Evolutionary conservation across 2,113 vertebrate genomes (phyloP).

Genomic region (Tachysurus vachellii): DNA sequence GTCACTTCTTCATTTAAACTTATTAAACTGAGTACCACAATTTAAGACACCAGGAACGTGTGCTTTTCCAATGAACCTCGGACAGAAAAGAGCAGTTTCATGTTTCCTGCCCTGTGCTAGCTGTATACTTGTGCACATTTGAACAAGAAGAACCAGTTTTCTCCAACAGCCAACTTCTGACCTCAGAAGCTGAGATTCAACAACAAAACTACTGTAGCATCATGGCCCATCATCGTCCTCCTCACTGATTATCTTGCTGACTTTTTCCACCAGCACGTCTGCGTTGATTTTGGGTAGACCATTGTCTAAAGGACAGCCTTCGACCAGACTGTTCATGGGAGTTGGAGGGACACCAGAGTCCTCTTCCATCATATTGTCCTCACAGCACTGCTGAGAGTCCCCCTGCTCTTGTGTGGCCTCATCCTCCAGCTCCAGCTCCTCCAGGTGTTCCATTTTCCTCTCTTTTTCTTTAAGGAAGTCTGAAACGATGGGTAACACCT

Average conservation of each 20-base stretch:
- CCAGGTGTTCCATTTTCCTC: slow-evolving; percentile 38
- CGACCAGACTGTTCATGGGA: slow-evolving; percentile 95
- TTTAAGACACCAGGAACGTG: slow-evolving; percentile 7
- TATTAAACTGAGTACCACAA: neutral
- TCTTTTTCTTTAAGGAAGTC: slow-evolving; percentile 73
- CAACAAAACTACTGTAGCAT: neutral
- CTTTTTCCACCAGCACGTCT: slow-evolving; percentile 80
- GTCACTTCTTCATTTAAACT: neutral
- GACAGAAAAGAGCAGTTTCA: slow-evolving; percentile 2
- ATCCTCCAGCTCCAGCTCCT: slow-evolving; percentile 53
- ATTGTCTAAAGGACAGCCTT: slow-evolving; percentile 87
- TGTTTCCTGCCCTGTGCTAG: slow-evolving; percentile 1
- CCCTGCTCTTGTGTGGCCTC: slow-evolving; percentile 37
- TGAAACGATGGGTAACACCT: slow-evolving; percentile 83
- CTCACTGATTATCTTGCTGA: slow-evolving; percentile 70
- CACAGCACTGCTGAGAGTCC: slow-evolving; percentile 41
- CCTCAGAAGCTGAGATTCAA: neutral
- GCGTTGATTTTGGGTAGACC: slow-evolving; percentile 80
- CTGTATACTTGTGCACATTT: slow-evolving; percentile 14
- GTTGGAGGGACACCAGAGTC: slow-evolving; percentile 81
- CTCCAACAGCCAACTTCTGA: neutral
- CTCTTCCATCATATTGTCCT: slow-evolving; percentile 65
- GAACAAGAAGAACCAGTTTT: slow-evolving; percentile 10
- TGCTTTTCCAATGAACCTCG: slow-evolving; percentile 30
- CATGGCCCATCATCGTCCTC: slow-evolving; percentile 48